These are phyloP conservation scores for Nemurella pictetii DNA, from an alignment of 2,888 invertebrate species.

Conservation along the genomic window DNA sequence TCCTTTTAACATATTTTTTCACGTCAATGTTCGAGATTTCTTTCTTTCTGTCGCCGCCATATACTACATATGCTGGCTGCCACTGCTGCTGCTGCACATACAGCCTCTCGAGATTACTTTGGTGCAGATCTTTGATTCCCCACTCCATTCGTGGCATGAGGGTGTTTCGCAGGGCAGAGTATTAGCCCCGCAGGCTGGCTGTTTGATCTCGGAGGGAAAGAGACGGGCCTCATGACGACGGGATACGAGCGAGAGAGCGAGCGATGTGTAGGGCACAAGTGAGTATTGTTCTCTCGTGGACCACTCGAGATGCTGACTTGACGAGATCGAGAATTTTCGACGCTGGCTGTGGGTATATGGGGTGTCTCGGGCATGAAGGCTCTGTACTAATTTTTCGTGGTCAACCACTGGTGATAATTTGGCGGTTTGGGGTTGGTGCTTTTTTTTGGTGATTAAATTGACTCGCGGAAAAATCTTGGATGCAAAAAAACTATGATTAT, in stretches of 20 bases:
- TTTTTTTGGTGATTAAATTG: too few species aligned
- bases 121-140: not conserved
- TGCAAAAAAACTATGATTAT: too few species aligned
- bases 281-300: conserved; percentile 4
- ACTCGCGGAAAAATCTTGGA: too few species aligned
- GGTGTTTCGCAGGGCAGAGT: not conserved
- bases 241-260: not conserved
- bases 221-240: not conserved
- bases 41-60: not conserved
- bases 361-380: not conserved
- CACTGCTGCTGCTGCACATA: not conserved
- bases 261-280: not conserved
- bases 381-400: not conserved
- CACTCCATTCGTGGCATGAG: not conserved
- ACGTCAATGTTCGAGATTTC: not conserved
- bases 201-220: not conserved
- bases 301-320: conserved; percentile 10
- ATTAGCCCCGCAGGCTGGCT: not conserved
- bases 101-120: not conserved
- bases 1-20: not conserved
- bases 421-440: not conserved
- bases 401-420: not conserved
- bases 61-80: too few species aligned
- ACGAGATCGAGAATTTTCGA: conserved; percentile 5
- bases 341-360: not conserved